These are phyloP conservation scores for Podarcis cretensis DNA, from an alignment of 2,113 vertebrate species.

Conservation along the genomic window DNA sequence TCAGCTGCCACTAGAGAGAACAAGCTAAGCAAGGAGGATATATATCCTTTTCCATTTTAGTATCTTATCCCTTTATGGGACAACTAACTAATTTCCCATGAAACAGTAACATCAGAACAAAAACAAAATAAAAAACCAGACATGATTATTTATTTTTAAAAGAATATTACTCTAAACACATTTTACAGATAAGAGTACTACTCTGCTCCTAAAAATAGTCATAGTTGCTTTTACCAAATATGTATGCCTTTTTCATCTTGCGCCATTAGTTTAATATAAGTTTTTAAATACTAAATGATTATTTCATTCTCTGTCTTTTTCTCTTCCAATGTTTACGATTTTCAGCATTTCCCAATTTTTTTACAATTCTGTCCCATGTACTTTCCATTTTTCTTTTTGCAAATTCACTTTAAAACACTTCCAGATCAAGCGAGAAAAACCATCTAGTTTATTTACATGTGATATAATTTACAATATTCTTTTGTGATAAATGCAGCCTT, in stretches of 20 bases:
- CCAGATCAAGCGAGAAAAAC: neutral
- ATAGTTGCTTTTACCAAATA: neutral
- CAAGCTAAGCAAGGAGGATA: neutral
- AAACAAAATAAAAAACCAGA: neutral
- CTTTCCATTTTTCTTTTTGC: neutral
- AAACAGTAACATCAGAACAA: neutral
- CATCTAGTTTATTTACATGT: neutral
- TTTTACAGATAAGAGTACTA: neutral
- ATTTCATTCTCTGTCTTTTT: constrained; percentile 1
- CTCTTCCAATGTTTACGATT: constrained; percentile 13
- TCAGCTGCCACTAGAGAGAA: neutral
- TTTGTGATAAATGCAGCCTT: neutral
- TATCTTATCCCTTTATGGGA: neutral
- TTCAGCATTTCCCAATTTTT: constrained; percentile 29
- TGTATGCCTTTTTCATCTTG: neutral
- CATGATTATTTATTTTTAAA: neutral
- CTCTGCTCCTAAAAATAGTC: neutral
- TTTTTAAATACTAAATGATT: constrained; percentile 17
- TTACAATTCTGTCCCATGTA: neutral
- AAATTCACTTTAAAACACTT: neutral
- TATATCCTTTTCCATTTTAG: neutral
- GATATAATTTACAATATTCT: constrained; percentile 16
- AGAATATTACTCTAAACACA: neutral
- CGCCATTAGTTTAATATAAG: neutral
- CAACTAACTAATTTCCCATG: neutral